A percentile compares a stretch with the other conserved stretches of the same genome.
Evolutionary conservation across 2,797 vertebrate genomes (phyloP).

Genomic region (Danio kyathit): DNA sequence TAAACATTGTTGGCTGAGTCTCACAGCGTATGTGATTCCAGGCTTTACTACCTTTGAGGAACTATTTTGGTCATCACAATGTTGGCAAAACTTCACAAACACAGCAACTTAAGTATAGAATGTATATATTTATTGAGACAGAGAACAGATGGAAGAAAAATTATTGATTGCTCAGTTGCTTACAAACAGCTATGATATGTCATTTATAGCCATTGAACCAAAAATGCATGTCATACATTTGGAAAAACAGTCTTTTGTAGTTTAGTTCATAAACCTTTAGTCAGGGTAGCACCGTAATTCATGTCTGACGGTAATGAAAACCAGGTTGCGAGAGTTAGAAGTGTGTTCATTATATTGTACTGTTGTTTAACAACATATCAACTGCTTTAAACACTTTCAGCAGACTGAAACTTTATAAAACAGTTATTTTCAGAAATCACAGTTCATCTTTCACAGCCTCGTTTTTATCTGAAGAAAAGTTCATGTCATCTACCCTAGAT

Average conservation of each 20-base stretch:
- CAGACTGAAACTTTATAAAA: constrained; percentile 3
- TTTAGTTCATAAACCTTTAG: not conserved
- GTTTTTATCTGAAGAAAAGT: constrained; percentile 4
- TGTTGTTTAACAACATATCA: not conserved
- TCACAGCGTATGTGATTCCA: not conserved
- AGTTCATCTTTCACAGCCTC: not conserved
- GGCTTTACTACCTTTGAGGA: not conserved
- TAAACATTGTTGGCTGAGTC: not conserved
- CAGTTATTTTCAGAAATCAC: too few relatives aligned
- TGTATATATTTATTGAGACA: constrained; percentile 4
- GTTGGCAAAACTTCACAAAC: not conserved
- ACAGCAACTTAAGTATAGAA: not conserved
- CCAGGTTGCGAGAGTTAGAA: not conserved
- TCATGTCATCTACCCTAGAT: not conserved
- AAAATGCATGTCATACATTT: not conserved
- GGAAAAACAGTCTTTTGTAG: too few relatives aligned
- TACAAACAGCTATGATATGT: not conserved
- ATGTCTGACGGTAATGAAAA: not conserved
- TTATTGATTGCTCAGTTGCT: not conserved
- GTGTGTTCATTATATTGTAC: not conserved
- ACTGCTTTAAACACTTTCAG: not conserved
- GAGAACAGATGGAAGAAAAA: constrained; percentile 1
- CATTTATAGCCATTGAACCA: not conserved
- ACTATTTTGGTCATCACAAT: not conserved
- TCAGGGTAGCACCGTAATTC: not conserved